Percentiles rank a stretch among this genome's conserved stretches.
phyloP scores from a whole-genome alignment of 2,888 invertebrate species.

The Thyatira batis region DNA sequence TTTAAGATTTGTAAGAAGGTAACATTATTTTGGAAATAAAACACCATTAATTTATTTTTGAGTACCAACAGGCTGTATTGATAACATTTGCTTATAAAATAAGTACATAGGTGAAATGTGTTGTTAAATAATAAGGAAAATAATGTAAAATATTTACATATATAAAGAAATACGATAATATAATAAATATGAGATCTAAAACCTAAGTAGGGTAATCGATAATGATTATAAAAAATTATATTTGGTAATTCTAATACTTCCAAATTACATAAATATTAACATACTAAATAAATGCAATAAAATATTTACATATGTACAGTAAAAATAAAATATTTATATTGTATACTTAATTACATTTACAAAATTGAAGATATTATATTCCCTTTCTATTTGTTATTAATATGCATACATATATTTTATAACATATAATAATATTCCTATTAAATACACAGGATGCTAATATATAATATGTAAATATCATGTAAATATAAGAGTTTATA shows the following conservation, averaged over 20 bases:
- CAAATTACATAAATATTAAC: constrained; percentile 36
- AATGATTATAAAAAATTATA: constrained; percentile 34
- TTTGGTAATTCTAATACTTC: constrained; percentile 43
- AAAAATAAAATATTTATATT: constrained; percentile 24
- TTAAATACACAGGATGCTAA: neutral
- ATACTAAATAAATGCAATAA: constrained; percentile 60
- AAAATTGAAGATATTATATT: constrained; percentile 22
- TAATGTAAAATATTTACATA: constrained; percentile 21
- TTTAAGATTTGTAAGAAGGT: too few relatives aligned
- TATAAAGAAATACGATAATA: constrained; percentile 35
- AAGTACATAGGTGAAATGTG: constrained; percentile 46
- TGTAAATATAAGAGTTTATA: constrained; percentile 21
- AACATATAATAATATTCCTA: neutral
- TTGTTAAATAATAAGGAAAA: constrained; percentile 37
- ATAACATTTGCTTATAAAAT: constrained; percentile 58
- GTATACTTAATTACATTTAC: constrained; percentile 29
- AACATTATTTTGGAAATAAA: constrained; percentile 8
- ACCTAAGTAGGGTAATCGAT: constrained; percentile 36
- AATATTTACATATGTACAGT: constrained; percentile 60
- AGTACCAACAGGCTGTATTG: constrained; percentile 71
- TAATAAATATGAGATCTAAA: constrained; percentile 58
- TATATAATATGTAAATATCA: constrained; percentile 14
- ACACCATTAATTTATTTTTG: constrained; percentile 20
- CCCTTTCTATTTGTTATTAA: constrained; percentile 16
- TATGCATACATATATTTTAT: constrained; percentile 19